These are phyloP conservation scores for Telmatherina bonti DNA, from an alignment of 2,797 vertebrate species.

Conservation along the genomic window DNA sequence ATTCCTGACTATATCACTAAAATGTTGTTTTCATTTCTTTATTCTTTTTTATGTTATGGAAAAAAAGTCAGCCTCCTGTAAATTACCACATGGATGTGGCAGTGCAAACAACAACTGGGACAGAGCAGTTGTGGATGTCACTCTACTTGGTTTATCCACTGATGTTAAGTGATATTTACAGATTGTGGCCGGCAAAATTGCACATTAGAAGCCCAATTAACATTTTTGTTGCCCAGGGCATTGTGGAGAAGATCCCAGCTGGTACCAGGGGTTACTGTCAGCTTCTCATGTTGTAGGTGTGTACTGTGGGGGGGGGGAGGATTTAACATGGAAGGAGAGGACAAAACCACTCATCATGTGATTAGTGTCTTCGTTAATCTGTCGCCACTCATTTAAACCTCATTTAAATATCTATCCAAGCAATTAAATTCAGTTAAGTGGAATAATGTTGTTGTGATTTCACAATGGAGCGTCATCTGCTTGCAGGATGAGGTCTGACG, in stretches of 20 bases:
- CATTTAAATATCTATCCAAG: constrained; percentile 76
- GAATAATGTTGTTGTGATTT: constrained; percentile 81
- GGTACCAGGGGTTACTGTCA: constrained; percentile 61
- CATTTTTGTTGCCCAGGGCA: constrained; percentile 84
- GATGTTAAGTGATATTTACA: constrained; percentile 84
- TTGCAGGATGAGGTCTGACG: constrained; percentile 42
- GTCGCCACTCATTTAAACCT: constrained; percentile 79
- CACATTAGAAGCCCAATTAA: constrained; percentile 87
- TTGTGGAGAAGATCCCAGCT: constrained; percentile 73
- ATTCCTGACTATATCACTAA: neutral
- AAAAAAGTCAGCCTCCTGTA: neutral
- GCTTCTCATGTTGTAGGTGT: constrained; percentile 35
- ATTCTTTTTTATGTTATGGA: neutral
- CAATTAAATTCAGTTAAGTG: constrained; percentile 75
- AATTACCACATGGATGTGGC: constrained; percentile 8
- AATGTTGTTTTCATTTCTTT: neutral
- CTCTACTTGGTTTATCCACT: constrained; percentile 68
- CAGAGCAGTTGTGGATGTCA: constrained; percentile 43
- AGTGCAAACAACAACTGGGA: constrained; percentile 12
- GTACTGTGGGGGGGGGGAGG: constrained; percentile 28
- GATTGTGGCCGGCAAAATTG: constrained; percentile 79
- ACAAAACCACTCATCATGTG: constrained; percentile 72
- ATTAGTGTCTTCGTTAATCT: constrained; percentile 77
- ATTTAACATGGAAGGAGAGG: constrained; percentile 68
- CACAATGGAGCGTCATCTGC: constrained; percentile 67